These are phyloP conservation scores for Sussaba pulchella DNA, from an alignment of 2,888 invertebrate species.

Conservation along the genomic window DNA sequence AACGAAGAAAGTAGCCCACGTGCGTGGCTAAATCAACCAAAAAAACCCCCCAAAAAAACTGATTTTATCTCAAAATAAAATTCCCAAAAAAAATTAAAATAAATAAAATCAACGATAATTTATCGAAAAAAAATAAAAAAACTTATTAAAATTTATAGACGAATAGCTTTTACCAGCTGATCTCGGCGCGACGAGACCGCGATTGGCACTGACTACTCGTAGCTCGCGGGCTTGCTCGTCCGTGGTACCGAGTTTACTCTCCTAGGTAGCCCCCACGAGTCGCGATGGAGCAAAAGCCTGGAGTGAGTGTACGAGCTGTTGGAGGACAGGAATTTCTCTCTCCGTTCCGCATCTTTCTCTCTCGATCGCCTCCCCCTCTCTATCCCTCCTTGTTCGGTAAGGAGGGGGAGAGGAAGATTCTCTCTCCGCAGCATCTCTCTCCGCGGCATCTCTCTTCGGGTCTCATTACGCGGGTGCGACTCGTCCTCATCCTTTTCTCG, in stretches of 20 bases:
- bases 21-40: too few species aligned
- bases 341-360: background rate
- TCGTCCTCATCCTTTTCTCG: slow-evolving; percentile 32
- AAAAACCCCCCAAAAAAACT: too few species aligned
- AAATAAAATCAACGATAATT: background rate
- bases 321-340: slow-evolving; percentile 49
- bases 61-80: background rate
- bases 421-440: background rate
- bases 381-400: background rate
- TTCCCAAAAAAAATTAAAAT: background rate
- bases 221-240: slow-evolving; percentile 32
- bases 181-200: slow-evolving; percentile 66
- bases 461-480: slow-evolving; percentile 35
- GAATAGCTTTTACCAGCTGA: slow-evolving; percentile 41
- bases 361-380: background rate
- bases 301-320: slow-evolving; percentile 29
- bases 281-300: slow-evolving; percentile 31
- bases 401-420: background rate
- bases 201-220: slow-evolving; percentile 62
- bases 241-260: slow-evolving; percentile 51
- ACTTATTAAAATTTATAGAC: too few species aligned
- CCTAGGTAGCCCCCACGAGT: slow-evolving; percentile 29
- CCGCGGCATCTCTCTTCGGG: background rate
- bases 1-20: too few species aligned
- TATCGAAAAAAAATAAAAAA: too few species aligned